Percentiles rank a stretch among this genome's conserved stretches.
Conservation (phyloP, 2,113 vertebrate species). For the Labeo catla region DNA sequence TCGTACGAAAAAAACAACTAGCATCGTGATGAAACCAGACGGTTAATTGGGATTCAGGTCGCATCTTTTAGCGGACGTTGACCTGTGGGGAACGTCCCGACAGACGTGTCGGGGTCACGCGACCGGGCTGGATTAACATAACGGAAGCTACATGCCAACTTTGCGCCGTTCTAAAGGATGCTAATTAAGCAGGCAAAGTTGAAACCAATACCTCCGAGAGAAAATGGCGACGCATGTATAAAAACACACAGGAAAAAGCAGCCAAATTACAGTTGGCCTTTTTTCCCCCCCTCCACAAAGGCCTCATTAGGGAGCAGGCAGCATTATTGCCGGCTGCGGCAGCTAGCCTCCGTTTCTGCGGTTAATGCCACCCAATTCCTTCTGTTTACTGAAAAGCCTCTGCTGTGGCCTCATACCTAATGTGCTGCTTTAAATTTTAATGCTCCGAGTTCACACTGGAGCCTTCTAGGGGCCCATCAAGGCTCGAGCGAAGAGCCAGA, state of each 20-base stretch:
- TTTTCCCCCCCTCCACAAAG: slow-evolving; percentile 53
- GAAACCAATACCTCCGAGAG: slow-evolving; percentile 67
- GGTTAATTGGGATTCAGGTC: slow-evolving; percentile 64
- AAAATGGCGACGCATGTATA: slow-evolving; percentile 52
- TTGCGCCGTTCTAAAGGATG: slow-evolving; percentile 58
- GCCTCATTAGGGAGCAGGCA: slow-evolving; percentile 61
- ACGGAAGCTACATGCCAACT: slow-evolving; percentile 64
- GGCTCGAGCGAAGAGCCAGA: slow-evolving; percentile 55
- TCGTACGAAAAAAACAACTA: slow-evolving; percentile 52
- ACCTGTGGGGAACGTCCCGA: slow-evolving; percentile 51
- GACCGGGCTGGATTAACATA: slow-evolving; percentile 63
- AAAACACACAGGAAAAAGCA: slow-evolving; percentile 24
- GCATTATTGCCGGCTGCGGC: slow-evolving; percentile 52
- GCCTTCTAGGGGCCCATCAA: slow-evolving; percentile 59
- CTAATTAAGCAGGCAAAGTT: slow-evolving; percentile 66
- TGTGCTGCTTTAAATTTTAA: slow-evolving; percentile 62
- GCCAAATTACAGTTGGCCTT: slow-evolving; percentile 62
- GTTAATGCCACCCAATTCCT: slow-evolving; percentile 61
- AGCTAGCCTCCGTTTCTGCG: slow-evolving; percentile 48
- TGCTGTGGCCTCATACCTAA: slow-evolving; percentile 55
- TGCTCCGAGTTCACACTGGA: slow-evolving; percentile 51
- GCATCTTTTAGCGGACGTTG: slow-evolving; percentile 57
- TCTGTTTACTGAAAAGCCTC: slow-evolving; percentile 61
- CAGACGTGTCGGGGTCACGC: slow-evolving; percentile 59
- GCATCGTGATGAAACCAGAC: slow-evolving; percentile 43